Conservation (phyloP, 1,140 invertebrate genomes). For the Dendroctonus ponderosae region DNA sequence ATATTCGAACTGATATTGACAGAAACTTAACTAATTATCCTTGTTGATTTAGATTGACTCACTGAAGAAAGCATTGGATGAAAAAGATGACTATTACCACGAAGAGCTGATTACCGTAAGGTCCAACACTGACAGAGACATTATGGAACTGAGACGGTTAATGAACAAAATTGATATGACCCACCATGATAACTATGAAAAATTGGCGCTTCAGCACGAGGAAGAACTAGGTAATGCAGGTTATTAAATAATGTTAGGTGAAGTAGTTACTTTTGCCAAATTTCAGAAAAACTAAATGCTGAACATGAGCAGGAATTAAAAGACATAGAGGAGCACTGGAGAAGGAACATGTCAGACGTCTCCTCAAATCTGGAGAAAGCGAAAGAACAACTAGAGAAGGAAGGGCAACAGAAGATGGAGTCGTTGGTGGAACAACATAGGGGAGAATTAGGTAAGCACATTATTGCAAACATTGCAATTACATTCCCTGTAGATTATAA, state of each 20-base stretch:
- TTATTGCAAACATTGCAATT: too few species aligned
- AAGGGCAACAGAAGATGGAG: conserved; percentile 51
- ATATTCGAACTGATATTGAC: too few species aligned
- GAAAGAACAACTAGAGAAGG: conserved; percentile 54
- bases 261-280: conserved; percentile 1
- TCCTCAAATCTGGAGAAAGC: conserved; percentile 52
- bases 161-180: conserved; percentile 58
- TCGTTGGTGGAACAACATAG: conserved; percentile 50
- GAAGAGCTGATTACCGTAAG: conserved; percentile 57
- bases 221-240: conserved; percentile 60
- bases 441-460: conserved; percentile 50
- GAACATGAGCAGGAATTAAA: conserved; percentile 49
- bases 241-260: not conserved
- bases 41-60: conserved; percentile 53
- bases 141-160: conserved; percentile 57
- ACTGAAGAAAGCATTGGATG: conserved; percentile 56
- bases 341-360: conserved; percentile 49
- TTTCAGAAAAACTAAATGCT: conserved; percentile 48
- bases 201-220: conserved; percentile 57
- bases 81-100: conserved; percentile 57
- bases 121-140: conserved; percentile 56
- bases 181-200: conserved; percentile 59
- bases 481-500: too few species aligned
- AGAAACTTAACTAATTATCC: too few species aligned
- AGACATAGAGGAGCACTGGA: conserved; percentile 50